A percentile compares a stretch with the other conserved stretches of the same genome.
These are phyloP conservation scores for Nineta flava DNA, from an alignment of 2,888 invertebrate species.

Conservation along the genomic window DNA sequence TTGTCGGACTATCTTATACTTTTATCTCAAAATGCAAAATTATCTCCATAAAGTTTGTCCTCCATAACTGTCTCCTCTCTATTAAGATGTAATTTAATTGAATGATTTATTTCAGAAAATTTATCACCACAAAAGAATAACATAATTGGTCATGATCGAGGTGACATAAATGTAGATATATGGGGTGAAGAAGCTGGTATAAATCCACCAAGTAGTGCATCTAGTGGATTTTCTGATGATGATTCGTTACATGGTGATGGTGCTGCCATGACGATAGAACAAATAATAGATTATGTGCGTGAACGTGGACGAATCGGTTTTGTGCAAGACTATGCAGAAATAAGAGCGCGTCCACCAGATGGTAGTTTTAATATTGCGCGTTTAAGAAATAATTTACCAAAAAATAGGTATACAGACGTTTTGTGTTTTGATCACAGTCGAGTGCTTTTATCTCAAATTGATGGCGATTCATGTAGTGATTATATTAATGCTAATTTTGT, in stretches of 20 bases:
- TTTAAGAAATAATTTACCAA: slow-evolving; percentile 58
- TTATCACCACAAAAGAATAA: slow-evolving; percentile 1
- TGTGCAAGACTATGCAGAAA: slow-evolving; percentile 74
- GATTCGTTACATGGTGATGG: slow-evolving; percentile 64
- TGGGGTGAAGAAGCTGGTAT: slow-evolving; percentile 35
- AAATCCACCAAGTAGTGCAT: slow-evolving; percentile 56
- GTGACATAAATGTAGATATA: slow-evolving; percentile 25
- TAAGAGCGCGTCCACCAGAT: slow-evolving; percentile 64
- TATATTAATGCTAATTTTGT: slow-evolving; percentile 98
- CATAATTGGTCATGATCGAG: slow-evolving; percentile 2
- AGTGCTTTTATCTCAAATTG: slow-evolving; percentile 64
- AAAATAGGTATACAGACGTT: slow-evolving; percentile 89
- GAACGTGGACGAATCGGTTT: slow-evolving; percentile 67
- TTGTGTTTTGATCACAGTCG: slow-evolving; percentile 91
- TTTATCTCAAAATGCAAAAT: neutral
- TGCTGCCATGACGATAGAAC: slow-evolving; percentile 50
- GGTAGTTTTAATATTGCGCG: slow-evolving; percentile 82
- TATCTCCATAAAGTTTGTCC: no score
- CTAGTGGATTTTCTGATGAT: slow-evolving; percentile 80
- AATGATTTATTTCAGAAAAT: neutral
- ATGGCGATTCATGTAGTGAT: slow-evolving; percentile 64
- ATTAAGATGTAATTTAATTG: no score
- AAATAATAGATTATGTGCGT: slow-evolving; percentile 61
- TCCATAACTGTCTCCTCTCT: no score
- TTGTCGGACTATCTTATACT: neutral